Evolutionary conservation across 1,140 invertebrate genomes (phyloP), one percentile per base, ranked within the genome.

Genomic region (Parasteatoda tepidariorum): DNA sequence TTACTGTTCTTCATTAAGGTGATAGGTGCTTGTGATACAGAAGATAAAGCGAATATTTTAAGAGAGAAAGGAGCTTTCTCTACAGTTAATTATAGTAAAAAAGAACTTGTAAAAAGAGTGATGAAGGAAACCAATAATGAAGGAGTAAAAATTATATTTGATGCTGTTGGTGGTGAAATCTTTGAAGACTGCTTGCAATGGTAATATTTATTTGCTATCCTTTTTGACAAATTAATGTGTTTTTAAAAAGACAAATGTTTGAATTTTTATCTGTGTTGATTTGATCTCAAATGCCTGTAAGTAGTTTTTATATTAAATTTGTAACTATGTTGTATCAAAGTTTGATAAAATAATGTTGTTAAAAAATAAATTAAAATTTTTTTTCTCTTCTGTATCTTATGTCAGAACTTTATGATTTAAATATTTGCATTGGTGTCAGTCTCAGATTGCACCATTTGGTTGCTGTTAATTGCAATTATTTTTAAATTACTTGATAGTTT

Each of bases 11-110:
- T 28, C 15, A 84, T 75, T 82, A n/a, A 93, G 91, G 92, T 93
- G 3, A 92, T 93, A 85, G 92, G 89, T 33, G 89, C 92, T 13
- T 92, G 91, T 84, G 89, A 89, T 18, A 89, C 90, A 0, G 91
- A 92, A 87, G 90, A 92, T 48, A 91, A 91, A 85, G 89, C 91
- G 9, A 85, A 88, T 22, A 84, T 91, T 34, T 89, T 92, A 26
- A 86, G 92, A 57, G 89, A 91, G 11, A 91, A 91, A 88, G 92
- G 92, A 55, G 92, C 92, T 0, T 92, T 90, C 85, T 89, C 90
- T n/a, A 91, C 92, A 55, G 85, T 92, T 1, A 91, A 89, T 78
- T 92, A 90, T 76, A 90, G 89, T 74, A 89, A 90, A 48, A 91
- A 92, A 85, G 89, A 91, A 64, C 86, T 93, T 13, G 85, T 88